Conservation (phyloP, 2,797 vertebrate genomes). For the Odontamblyopus rebecca region DNA sequence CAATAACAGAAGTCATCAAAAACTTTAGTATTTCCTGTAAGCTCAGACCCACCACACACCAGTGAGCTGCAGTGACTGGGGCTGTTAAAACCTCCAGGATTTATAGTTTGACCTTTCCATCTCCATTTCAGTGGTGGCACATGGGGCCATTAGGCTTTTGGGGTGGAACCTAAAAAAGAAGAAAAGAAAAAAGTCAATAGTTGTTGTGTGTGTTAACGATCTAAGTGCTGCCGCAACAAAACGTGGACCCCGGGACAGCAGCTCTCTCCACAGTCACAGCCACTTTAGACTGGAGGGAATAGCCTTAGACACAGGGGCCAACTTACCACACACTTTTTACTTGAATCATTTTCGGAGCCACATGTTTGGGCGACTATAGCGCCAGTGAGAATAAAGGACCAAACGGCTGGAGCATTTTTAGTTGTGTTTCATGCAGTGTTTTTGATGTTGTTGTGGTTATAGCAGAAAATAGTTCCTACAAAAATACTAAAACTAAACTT, state of each 20-base stretch:
- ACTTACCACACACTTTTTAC: background rate
- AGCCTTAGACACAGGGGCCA: background rate
- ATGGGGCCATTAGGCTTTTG: conserved; percentile 9
- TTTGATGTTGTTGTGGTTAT: background rate
- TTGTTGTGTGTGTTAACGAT: background rate
- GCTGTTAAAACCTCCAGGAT: conserved; percentile 9
- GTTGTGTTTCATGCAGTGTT: background rate
- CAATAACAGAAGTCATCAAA: background rate
- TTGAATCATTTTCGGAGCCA: background rate
- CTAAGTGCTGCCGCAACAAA: conserved; percentile 9
- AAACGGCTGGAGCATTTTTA: background rate
- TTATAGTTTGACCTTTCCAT: conserved; percentile 13
- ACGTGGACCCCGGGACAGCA: background rate
- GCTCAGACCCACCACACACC: background rate
- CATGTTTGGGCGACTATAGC: background rate
- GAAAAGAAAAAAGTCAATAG: conserved; percentile 1
- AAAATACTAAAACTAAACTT: too few relatives aligned
- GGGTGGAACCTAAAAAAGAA: conserved; percentile 8
- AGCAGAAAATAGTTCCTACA: too few relatives aligned
- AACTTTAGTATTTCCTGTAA: background rate
- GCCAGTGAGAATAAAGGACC: background rate
- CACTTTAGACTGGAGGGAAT: background rate
- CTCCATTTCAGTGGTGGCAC: conserved; percentile 12
- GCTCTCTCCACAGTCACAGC: background rate
- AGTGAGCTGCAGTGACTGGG: background rate